Evolutionary conservation across 2,797 vertebrate genomes (phyloP).

Genomic region (Bradypodion pumilum): DNA sequence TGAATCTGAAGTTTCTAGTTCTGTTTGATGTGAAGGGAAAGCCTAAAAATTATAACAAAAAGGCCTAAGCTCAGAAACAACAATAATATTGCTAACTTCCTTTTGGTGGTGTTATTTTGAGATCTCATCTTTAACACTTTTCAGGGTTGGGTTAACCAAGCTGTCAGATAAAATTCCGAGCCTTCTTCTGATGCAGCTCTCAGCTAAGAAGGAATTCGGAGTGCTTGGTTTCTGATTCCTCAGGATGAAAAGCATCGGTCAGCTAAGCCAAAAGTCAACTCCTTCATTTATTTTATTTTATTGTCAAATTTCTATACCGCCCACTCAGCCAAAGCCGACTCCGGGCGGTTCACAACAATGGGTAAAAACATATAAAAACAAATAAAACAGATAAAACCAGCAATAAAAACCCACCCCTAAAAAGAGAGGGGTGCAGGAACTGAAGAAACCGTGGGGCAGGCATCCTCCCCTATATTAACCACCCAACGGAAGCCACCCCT

Average conservation of each 20-base stretch:
- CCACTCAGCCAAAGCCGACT: too few species aligned
- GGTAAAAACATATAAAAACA: too few species aligned
- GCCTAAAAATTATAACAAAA: not conserved
- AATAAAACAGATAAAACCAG: too few species aligned
- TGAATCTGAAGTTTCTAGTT: not conserved
- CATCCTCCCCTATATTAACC: too few species aligned
- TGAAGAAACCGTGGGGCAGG: too few species aligned
- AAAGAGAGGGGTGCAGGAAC: too few species aligned
- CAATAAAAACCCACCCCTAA: too few species aligned
- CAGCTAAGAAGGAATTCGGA: not conserved
- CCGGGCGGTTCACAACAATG: too few species aligned
- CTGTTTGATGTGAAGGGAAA: not conserved
- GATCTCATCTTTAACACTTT: not conserved
- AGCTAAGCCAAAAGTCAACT: not conserved
- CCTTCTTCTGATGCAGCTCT: not conserved
- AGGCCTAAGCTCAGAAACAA: not conserved
- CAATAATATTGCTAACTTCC: not conserved
- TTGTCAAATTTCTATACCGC: too few species aligned
- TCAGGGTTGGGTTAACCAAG: not conserved
- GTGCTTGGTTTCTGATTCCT: not conserved
- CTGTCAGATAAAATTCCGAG: not conserved
- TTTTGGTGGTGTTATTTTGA: not conserved
- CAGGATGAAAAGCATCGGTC: not conserved
- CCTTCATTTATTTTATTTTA: too few species aligned
- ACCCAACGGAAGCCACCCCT: too few species aligned